These are phyloP conservation scores for Campoletis raptor DNA, from an alignment of 2,888 invertebrate species.

Conservation along the genomic window DNA sequence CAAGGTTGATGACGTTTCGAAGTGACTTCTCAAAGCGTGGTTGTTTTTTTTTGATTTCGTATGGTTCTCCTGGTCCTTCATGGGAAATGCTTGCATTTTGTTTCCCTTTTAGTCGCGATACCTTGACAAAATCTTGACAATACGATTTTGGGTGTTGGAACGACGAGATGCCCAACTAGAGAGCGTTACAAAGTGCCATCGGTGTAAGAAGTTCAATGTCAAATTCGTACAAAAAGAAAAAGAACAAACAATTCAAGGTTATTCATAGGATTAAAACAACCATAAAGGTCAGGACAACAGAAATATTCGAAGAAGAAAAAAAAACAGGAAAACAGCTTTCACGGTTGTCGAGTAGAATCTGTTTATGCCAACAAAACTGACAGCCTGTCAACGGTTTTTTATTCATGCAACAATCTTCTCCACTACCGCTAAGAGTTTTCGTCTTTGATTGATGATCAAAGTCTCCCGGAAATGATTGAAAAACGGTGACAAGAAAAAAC, in stretches of 20 bases:
- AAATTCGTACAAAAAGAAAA: background rate
- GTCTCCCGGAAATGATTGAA: background rate
- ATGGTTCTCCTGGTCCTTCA: no score
- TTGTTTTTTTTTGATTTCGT: no score
- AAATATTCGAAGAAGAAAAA: background rate
- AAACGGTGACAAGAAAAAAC: slow-evolving; percentile 3
- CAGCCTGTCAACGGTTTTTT: background rate
- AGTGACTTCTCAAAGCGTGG: no score
- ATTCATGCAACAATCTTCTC: background rate
- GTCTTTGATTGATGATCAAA: background rate
- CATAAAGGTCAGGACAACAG: background rate
- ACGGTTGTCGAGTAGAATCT: slow-evolving; percentile 4
- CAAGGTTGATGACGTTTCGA: no score
- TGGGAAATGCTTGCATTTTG: no score
- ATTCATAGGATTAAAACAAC: background rate
- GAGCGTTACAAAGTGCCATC: background rate
- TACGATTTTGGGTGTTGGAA: background rate
- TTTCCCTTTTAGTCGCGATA: background rate
- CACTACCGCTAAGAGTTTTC: background rate
- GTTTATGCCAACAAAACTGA: background rate
- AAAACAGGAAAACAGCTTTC: background rate
- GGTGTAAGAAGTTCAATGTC: background rate
- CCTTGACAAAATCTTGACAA: background rate
- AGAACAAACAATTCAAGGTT: background rate
- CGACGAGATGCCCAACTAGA: background rate